phyloP scores from a whole-genome alignment of 2,113 vertebrate species.

The Tupaia tana region DNA sequence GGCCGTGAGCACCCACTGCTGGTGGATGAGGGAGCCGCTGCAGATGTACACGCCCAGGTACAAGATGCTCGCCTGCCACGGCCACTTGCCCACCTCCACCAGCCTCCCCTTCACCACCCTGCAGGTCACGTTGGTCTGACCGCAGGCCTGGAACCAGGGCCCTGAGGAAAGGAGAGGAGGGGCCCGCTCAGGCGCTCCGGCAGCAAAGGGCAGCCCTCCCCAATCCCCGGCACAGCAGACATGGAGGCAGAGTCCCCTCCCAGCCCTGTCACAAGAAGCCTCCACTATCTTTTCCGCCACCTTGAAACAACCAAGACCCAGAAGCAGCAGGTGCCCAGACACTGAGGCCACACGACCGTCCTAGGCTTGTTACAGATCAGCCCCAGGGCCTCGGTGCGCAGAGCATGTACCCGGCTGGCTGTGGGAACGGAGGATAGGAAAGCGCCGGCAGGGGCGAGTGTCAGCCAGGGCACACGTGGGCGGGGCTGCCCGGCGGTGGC shows the following conservation, averaged over 20 bases:
- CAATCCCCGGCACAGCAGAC: not conserved
- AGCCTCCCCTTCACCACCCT: constrained; percentile 60
- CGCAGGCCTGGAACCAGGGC: constrained; percentile 6
- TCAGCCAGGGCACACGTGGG: not conserved
- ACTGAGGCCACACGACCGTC: not conserved
- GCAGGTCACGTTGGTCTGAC: constrained; percentile 60
- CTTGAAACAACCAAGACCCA: not conserved
- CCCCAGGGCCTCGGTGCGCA: not conserved
- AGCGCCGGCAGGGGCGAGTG: not conserved
- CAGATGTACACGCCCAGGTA: constrained; percentile 64
- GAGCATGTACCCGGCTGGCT: not conserved
- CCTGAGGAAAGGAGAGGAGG: constrained; percentile 30
- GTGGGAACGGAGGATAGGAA: not conserved
- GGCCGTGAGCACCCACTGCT: constrained; percentile 79
- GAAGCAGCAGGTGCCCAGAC: not conserved
- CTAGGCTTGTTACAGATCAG: not conserved
- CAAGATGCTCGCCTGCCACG: constrained; percentile 78
- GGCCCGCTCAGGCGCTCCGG: not conserved
- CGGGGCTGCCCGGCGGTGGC: not conserved
- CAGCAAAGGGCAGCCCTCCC: not conserved
- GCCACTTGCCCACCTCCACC: constrained; percentile 75
- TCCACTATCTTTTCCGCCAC: not conserved
- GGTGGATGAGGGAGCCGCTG: constrained; percentile 73
- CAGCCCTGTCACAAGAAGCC: not conserved
- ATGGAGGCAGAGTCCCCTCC: not conserved